A percentile compares a stretch with the other conserved stretches of the same genome.
Conservation (phyloP, 1,140 invertebrate species). For the Philopotamus ludificatus region DNA sequence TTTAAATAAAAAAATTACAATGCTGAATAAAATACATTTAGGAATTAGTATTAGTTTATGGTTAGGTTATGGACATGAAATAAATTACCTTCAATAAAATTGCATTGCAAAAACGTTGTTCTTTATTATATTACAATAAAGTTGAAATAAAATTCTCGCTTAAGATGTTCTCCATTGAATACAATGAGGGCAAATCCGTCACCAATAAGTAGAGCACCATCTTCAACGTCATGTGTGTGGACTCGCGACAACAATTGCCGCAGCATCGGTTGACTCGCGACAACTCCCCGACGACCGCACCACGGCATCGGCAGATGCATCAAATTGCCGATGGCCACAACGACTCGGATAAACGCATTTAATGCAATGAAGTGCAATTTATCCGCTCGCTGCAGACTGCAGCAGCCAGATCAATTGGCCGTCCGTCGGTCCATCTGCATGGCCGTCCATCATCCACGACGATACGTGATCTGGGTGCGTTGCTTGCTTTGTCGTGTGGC, state of each 20-base stretch:
- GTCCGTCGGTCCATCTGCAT: constrained; percentile 1
- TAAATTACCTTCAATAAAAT: no score
- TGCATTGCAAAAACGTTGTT: no score
- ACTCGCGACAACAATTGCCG: background rate
- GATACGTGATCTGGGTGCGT: background rate
- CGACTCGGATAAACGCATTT: constrained; percentile 4
- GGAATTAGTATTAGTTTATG: no score
- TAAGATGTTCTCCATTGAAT: no score
- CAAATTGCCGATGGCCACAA: background rate
- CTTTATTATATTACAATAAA: no score
- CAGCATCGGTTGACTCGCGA: background rate
- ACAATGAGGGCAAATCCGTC: no score
- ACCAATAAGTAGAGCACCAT: no score
- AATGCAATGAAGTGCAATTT: constrained; percentile 31
- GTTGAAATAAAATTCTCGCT: no score
- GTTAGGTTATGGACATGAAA: no score
- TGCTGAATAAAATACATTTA: no score
- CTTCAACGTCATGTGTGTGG: background rate
- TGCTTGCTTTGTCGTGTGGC: background rate
- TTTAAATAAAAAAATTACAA: no score
- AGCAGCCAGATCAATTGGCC: background rate
- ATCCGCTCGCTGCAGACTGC: constrained; percentile 26
- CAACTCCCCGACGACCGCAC: background rate
- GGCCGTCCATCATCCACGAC: background rate
- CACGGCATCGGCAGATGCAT: background rate